Percentiles rank a stretch among this genome's conserved stretches.
Evolutionary conservation across 2,113 vertebrate species (phyloP).

Genomic region (Malurus melanocephalus): DNA sequence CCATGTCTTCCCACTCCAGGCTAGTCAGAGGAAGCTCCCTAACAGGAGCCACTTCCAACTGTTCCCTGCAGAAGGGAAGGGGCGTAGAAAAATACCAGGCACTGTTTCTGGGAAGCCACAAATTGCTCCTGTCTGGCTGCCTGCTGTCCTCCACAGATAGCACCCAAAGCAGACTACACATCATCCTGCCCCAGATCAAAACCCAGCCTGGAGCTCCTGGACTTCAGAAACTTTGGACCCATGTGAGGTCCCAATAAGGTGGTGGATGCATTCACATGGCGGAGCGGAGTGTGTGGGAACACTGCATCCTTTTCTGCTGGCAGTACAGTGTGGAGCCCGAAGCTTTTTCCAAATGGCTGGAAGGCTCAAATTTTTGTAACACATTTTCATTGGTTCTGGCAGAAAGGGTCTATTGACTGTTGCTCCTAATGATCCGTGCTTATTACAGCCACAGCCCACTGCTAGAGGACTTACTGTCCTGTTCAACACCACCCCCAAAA

Average conservation of each 20-base stretch:
- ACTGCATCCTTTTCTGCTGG: background rate
- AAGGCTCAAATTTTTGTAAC: background rate
- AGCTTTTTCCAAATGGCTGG: background rate
- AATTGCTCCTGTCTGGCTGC: background rate
- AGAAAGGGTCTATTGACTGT: background rate
- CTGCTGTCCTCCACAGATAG: background rate
- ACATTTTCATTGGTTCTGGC: background rate
- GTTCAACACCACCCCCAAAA: background rate
- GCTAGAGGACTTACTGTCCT: constrained; percentile 19
- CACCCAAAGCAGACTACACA: background rate
- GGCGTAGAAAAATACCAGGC: background rate
- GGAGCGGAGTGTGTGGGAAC: background rate
- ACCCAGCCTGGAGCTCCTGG: background rate
- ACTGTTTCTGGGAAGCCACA: background rate
- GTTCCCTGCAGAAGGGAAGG: background rate
- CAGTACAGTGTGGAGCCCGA: background rate
- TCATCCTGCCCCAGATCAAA: background rate
- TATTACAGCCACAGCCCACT: background rate
- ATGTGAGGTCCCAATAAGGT: background rate
- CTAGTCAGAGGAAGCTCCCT: background rate
- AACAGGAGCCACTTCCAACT: background rate
- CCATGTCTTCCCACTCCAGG: background rate
- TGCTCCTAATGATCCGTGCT: background rate
- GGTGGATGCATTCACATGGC: background rate
- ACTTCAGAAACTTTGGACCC: background rate